Evolutionary conservation across 2,113 vertebrate genomes (phyloP).

Genomic region (Nothoprocta pentlandii): DNA sequence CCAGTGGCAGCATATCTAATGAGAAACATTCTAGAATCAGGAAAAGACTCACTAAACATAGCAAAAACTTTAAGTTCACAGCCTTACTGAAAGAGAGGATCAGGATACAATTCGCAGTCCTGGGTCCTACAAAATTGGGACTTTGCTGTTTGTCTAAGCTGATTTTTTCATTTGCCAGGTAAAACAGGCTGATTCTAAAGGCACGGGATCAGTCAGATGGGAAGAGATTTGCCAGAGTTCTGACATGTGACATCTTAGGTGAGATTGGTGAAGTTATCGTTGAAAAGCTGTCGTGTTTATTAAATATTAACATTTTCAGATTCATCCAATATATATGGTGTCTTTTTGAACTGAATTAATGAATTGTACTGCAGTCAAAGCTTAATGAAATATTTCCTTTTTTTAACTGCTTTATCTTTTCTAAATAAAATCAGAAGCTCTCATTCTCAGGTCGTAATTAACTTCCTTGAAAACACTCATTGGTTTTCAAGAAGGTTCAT

Average conservation of each 20-base stretch:
- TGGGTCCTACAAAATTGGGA: background rate
- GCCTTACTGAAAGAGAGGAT: background rate
- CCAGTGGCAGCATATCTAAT: background rate
- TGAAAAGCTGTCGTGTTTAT: background rate
- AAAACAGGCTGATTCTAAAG: background rate
- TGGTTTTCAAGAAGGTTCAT: slow-evolving; percentile 59
- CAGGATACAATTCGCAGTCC: background rate
- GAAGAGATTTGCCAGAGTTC: background rate
- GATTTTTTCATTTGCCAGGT: background rate
- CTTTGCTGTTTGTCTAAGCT: background rate
- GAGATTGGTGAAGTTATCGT: background rate
- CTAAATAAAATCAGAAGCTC: slow-evolving; percentile 50
- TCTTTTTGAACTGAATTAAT: slow-evolving; percentile 18
- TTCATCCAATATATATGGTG: background rate
- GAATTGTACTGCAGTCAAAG: background rate
- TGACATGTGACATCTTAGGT: background rate
- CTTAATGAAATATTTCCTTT: slow-evolving; percentile 61
- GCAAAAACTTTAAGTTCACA: background rate
- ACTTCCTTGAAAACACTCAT: slow-evolving; percentile 63
- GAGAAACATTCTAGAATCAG: background rate
- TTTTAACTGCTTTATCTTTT: slow-evolving; percentile 53
- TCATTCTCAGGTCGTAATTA: slow-evolving; percentile 71
- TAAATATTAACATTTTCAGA: background rate
- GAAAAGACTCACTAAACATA: background rate
- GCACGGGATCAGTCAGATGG: background rate